Conservation (phyloP, 2,797 vertebrate species). For the Falco cherrug region DNA sequence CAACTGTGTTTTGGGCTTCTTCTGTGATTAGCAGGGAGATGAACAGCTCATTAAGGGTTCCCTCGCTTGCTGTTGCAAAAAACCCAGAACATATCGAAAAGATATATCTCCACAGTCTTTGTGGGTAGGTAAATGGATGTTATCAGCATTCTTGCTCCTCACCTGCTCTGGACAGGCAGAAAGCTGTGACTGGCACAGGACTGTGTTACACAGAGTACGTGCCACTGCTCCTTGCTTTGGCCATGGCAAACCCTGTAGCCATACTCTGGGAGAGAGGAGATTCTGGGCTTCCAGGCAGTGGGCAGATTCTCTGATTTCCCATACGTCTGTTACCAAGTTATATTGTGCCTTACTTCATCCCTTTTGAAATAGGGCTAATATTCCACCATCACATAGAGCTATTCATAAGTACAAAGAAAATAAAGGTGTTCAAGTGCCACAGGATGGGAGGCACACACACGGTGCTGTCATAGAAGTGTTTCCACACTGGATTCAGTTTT, state of each 20-base stretch:
- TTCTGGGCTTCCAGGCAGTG: not conserved
- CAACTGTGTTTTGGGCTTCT: not conserved
- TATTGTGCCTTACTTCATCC: not conserved
- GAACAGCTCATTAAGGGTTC: not conserved
- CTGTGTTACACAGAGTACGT: not conserved
- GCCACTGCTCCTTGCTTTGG: not conserved
- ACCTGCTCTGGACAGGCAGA: not conserved
- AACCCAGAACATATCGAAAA: not conserved
- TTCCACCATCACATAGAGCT: not conserved
- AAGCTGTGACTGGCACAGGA: not conserved
- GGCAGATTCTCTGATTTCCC: not conserved
- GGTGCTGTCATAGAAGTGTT: not conserved
- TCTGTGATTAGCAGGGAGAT: not conserved
- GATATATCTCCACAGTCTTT: not conserved
- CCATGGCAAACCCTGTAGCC: not conserved
- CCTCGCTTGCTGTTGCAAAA: not conserved
- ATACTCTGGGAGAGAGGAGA: fast-evolving
- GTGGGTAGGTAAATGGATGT: not conserved
- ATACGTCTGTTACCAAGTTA: not conserved
- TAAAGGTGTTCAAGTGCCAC: not conserved
- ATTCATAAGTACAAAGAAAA: not conserved
- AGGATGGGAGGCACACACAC: not conserved
- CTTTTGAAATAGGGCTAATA: not conserved
- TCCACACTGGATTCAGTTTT: not conserved
- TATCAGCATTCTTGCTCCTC: not conserved